Base-by-base conservation (phyloP, 2,113 vertebrate genomes). In the Triplophysa tibetana region DNA sequence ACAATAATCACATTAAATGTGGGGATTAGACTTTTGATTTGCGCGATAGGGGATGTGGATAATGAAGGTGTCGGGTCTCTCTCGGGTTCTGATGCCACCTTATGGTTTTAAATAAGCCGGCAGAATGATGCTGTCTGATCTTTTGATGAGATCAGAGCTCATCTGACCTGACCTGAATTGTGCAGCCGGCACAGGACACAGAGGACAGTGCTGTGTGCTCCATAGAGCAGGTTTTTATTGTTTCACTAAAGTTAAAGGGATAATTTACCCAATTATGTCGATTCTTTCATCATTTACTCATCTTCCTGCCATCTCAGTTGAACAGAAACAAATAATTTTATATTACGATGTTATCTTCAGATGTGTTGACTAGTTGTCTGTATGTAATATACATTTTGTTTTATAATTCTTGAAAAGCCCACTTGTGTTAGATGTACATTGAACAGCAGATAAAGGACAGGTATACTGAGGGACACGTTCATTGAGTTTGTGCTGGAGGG, bases 11-110 rank as follows among this genome's bases (percentile, higher is more conserved):
- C 87, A 87, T 84, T 85, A 29, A 87, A 78, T 80, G 65, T 56
- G 74, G 13, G 75, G 89, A 90, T 91, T 89, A 88, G 86, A 86
- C 88, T 83, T 90, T 86, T 83, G 85, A 91, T 91, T 83, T 66
- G 62, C 21, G 12, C 58, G 75, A 78, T 52, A 21, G 50, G 63
- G 26, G 80, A 80, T 64, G 73, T 81, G 81, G 87, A 85, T 90
- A 83, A 88, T 91, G 85, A 89, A 87, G 4, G 79, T 41, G 38
- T 61, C 52, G 85, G 87, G 24, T 83, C 56, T 26, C 65, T 56
- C 24, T 54, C 61, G 79, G 79, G 26, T 54, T 83, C 82, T 81
- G 77, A 68, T 60, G 81, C 88, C 81, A 84, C 84, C 66, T 50
- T 79, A 58, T 12, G 79, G 56, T 11, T 24, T 80, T 77, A 80